Evolutionary conservation across 1,140 invertebrate genomes (phyloP).

Genomic region (Lordiphosa mommai): DNA sequence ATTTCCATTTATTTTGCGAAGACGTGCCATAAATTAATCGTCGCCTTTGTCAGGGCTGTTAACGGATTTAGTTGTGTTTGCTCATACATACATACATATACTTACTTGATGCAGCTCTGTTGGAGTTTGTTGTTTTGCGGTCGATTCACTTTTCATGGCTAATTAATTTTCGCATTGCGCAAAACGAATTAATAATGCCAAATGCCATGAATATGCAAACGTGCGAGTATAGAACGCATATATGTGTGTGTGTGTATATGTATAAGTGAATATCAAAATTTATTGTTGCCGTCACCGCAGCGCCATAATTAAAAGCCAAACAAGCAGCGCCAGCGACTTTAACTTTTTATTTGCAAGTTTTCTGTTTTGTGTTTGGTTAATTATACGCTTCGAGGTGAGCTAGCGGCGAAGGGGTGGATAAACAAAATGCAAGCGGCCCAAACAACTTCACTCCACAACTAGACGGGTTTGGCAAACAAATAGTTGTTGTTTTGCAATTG

Average conservation of each 20-base stretch:
- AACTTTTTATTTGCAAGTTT: slow-evolving; percentile 63
- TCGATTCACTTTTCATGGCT: slow-evolving; percentile 77
- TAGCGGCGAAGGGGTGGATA: slow-evolving; percentile 20
- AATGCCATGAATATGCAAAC: slow-evolving; percentile 73
- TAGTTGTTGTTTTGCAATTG: slow-evolving; percentile 17
- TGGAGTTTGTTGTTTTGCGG: slow-evolving; percentile 63
- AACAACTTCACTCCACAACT: slow-evolving; percentile 42
- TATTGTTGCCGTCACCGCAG: slow-evolving; percentile 66
- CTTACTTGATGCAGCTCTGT: slow-evolving; percentile 28
- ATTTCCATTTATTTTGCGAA: slow-evolving; percentile 27
- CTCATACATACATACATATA: not conserved
- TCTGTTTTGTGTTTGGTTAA: slow-evolving; percentile 52
- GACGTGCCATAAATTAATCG: slow-evolving; percentile 36
- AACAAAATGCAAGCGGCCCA: slow-evolving; percentile 37
- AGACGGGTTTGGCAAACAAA: slow-evolving; percentile 61
- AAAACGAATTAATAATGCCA: slow-evolving; percentile 75
- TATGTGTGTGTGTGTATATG: slow-evolving; percentile 15
- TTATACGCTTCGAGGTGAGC: slow-evolving; percentile 51
- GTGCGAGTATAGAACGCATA: slow-evolving; percentile 27
- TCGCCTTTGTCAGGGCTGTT: slow-evolving; percentile 20
- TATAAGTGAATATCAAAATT: slow-evolving; percentile 52
- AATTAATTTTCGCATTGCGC: slow-evolving; percentile 78
- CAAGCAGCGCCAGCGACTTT: slow-evolving; percentile 44
- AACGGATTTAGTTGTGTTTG: slow-evolving; percentile 7
- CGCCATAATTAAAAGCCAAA: slow-evolving; percentile 76